Evolutionary conservation across 1,140 invertebrate species (phyloP).

Genomic region (Platyscapa corneri): DNA sequence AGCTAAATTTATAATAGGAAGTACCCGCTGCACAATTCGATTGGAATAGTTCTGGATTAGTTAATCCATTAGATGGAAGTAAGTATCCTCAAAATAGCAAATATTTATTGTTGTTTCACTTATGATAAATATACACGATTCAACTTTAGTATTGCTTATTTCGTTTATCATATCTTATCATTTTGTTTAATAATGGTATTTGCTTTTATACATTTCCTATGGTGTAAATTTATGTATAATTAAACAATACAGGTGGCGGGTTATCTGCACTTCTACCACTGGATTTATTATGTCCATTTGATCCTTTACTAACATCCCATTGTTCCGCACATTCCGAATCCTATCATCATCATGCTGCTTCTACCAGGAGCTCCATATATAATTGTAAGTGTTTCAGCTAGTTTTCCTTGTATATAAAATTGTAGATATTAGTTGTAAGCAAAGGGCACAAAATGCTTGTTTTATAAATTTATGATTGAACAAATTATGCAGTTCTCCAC

Average conservation of each 20-base stretch:
- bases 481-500: no score
- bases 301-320: slow-evolving; percentile 72
- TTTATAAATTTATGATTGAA: background rate
- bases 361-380: slow-evolving; percentile 71
- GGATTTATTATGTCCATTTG: slow-evolving; percentile 73
- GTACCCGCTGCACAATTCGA: slow-evolving; percentile 80
- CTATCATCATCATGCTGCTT: slow-evolving; percentile 73
- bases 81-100: slow-evolving; percentile 68
- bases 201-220: slow-evolving; percentile 1
- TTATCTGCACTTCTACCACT: slow-evolving; percentile 73
- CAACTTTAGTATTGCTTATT: background rate
- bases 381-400: slow-evolving; percentile 70
- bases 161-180: slow-evolving; percentile 6
- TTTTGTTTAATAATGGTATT: slow-evolving; percentile 13
- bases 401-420: slow-evolving; percentile 9
- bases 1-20: slow-evolving; percentile 64
- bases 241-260: slow-evolving; percentile 68
- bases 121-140: background rate
- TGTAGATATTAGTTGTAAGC: background rate
- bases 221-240: slow-evolving; percentile 43
- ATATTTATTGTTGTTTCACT: background rate
- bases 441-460: background rate
- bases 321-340: slow-evolving; percentile 72
- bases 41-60: slow-evolving; percentile 79
- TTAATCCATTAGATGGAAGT: slow-evolving; percentile 80